phyloP scores from a whole-genome alignment of 1,140 invertebrate genomes.

The Zaprionus lachaisei region DNA sequence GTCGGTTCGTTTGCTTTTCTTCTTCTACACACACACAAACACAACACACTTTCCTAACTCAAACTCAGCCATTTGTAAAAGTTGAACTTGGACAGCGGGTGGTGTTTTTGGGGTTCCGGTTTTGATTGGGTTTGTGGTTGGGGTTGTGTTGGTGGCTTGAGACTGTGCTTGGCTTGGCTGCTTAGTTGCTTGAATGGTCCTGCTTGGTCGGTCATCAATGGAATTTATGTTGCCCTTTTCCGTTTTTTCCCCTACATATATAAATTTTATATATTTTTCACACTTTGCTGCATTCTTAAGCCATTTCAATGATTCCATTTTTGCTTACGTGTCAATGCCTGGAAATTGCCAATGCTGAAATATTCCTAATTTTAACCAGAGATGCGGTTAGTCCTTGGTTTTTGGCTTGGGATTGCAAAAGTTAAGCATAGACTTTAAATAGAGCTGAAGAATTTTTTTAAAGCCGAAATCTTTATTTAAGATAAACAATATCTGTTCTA shows the following conservation, averaged over 20 bases:
- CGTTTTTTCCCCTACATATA: slow-evolving; percentile 6
- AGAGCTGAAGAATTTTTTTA: too few species aligned
- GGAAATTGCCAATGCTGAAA: slow-evolving; percentile 24
- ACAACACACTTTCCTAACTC: slow-evolving; percentile 53
- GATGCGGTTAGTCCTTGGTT: not conserved
- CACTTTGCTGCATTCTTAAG: slow-evolving; percentile 45
- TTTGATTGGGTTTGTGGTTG: slow-evolving; percentile 12
- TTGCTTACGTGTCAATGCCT: slow-evolving; percentile 39
- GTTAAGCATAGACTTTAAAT: too few species aligned
- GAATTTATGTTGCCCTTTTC: slow-evolving; percentile 38
- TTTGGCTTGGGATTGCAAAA: too few species aligned
- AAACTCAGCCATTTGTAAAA: slow-evolving; percentile 66
- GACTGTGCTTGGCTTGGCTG: slow-evolving; percentile 17
- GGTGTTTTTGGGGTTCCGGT: slow-evolving; percentile 11
- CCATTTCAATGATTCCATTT: slow-evolving; percentile 21
- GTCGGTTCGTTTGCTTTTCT: slow-evolving; percentile 27
- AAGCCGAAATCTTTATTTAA: too few species aligned
- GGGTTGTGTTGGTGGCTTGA: slow-evolving; percentile 1
- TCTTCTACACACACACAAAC: not conserved
- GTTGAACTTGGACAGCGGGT: slow-evolving; percentile 43
- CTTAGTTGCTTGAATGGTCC: slow-evolving; percentile 29
- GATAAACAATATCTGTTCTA: too few species aligned
- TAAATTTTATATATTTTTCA: slow-evolving; percentile 33
- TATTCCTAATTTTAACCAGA: slow-evolving; percentile 24
- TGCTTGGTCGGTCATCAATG: slow-evolving; percentile 47